A percentile compares a stretch with the other conserved stretches of the same genome.
Conservation (phyloP, 2,888 invertebrate species). For the Drosophila melanosoma region DNA sequence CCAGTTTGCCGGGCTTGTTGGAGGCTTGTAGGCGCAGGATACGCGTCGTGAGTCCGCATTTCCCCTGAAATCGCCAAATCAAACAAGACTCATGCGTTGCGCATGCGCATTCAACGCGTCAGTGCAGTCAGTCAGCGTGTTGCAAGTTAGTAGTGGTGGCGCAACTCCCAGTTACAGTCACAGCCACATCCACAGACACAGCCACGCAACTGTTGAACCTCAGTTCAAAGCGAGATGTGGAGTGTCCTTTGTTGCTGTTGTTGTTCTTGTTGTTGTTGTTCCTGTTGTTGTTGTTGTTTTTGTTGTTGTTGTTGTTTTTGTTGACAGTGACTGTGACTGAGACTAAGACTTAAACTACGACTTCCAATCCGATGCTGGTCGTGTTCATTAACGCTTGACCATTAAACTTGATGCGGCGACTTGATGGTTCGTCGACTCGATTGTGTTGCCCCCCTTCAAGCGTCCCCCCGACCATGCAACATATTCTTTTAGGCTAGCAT, state of each 20-base stretch:
- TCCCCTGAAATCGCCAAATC: slow-evolving; percentile 83
- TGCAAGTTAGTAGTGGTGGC: not conserved
- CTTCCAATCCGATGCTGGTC: slow-evolving; percentile 57
- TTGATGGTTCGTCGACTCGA: slow-evolving; percentile 60
- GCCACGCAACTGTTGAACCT: slow-evolving; percentile 26
- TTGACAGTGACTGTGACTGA: slow-evolving; percentile 1
- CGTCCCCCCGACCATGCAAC: not conserved
- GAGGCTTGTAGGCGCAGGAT: slow-evolving; percentile 38
- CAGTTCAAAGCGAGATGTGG: slow-evolving; percentile 10
- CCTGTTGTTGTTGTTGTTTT: slow-evolving; percentile 3
- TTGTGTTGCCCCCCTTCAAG: slow-evolving; percentile 6
- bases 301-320: slow-evolving; percentile 4
- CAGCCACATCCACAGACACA: not conserved
- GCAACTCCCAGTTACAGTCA: not conserved
- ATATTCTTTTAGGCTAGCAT: slow-evolving; percentile 69
- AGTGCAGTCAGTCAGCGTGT: slow-evolving; percentile 25
- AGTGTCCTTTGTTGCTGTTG: slow-evolving; percentile 42
- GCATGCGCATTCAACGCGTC: slow-evolving; percentile 72
- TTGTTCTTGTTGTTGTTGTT: slow-evolving; percentile 7
- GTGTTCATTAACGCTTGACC: slow-evolving; percentile 84
- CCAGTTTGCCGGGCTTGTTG: slow-evolving; percentile 8
- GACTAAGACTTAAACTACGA: slow-evolving; percentile 10
- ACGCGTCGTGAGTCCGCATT: slow-evolving; percentile 54
- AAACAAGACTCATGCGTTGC: slow-evolving; percentile 83
- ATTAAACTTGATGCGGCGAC: slow-evolving; percentile 74